Base-by-base conservation (phyloP, 1,140 invertebrate species). In the Drosophila rhopaloa region DNA sequence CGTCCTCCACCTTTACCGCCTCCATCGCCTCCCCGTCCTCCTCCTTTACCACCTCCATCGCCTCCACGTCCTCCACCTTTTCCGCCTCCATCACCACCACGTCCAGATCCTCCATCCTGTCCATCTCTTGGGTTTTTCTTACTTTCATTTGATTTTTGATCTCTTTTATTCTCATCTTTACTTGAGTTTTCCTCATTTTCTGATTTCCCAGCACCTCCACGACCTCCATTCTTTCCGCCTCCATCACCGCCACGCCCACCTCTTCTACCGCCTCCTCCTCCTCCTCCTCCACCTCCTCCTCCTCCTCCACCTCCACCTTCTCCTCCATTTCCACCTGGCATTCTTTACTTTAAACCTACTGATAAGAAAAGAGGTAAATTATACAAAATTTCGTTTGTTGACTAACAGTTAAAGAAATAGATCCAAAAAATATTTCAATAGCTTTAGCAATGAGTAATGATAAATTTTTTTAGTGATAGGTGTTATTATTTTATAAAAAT, bases 391-490 rank as follows among this genome's bases (percentile, higher is more conserved):
- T 14, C n/a, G 2, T 14, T 7, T 14, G n/a, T 48, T 24, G 10
- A 13, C 11, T 24, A 47, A 13, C 0, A 41, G 2, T n/a, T 11
- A 24, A 24, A 19, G 5, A 10, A 47, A 47, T 6, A 24, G 4
- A 13, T 13, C 29, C 8, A n/a, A 29, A n/a, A 29, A 8, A 8
- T 1, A 29, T n/a, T 9, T 1, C 8, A 54, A 54, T 9, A 37
- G 53, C 16, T 60, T 37, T 37, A 14, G 32, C 58, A 60, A 60
- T 37, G 58, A 38, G 46, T 27, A n/a, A 8, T 48, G 24, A 48
- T 48, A 24, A n/a, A 29, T 29, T 13, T 47, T 7, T 27, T 47
- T 5, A n/a, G 14, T 32, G 5, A 1, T 7, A 32, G 29, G 29
- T 32, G 5, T 32, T 32, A 5, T 29, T 29, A 32, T 1, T 24